Evolutionary conservation across 2,113 vertebrate genomes (phyloP).

Genomic region (Octodon degus): DNA sequence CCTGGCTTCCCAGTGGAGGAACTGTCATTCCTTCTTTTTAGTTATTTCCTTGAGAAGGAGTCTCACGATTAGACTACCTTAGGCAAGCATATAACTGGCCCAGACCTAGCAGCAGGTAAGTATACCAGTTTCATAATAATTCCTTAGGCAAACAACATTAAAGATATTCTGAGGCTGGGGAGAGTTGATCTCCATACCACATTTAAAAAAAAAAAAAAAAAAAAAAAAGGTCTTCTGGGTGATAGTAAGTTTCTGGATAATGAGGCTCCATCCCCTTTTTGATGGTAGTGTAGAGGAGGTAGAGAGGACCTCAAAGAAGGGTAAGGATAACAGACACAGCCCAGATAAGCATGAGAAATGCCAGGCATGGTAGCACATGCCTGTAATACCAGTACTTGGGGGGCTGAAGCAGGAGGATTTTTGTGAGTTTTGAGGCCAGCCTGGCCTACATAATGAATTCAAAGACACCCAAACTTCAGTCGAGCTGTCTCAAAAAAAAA

Average conservation of each 20-base stretch:
- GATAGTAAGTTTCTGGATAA: background rate
- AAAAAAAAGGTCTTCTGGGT: background rate
- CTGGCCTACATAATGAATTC: no score
- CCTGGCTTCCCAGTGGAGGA: background rate
- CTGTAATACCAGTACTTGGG: no score
- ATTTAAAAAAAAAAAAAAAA: no score
- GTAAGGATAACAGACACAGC: slow-evolving; percentile 35
- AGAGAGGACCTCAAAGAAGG: background rate
- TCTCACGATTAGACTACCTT: background rate
- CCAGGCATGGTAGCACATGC: no score
- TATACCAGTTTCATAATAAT: background rate
- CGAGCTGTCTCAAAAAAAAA: no score
- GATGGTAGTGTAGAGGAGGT: background rate
- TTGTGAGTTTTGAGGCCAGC: no score
- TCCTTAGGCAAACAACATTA: background rate
- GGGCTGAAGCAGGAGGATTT: no score
- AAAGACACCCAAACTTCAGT: no score
- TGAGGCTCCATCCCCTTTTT: background rate
- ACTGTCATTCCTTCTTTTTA: background rate
- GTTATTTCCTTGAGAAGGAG: slow-evolving; percentile 37
- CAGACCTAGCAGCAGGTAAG: background rate
- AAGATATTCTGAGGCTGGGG: background rate
- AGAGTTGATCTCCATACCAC: no score
- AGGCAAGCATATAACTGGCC: background rate
- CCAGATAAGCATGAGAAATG: background rate